Evolutionary conservation across 2,113 vertebrate genomes (phyloP), one percentile per base, ranked within the genome.

Genomic region (Otus sunia): DNA sequence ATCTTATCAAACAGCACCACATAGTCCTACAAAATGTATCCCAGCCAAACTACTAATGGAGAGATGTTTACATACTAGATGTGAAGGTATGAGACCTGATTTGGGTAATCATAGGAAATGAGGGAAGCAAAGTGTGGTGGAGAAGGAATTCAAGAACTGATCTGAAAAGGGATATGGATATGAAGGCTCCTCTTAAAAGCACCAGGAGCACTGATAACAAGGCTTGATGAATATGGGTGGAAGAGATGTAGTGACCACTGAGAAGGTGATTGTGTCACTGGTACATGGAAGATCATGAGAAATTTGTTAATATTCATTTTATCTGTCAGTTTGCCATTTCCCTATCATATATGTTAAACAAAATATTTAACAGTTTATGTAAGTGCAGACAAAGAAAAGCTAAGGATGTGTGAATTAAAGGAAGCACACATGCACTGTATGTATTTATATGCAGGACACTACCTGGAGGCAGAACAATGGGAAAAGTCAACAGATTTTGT

Each of bases 1-100:
- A 94, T 97, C 96, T 96, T 98, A 96, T 95, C 96, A 93, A 94
- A 73, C 64, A 95, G 75, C 80, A 92, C 64, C 89, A 79, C 10
- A 30, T 81, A 95, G 81, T 88, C 95, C 71, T 87, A 94, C 90
- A 88, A 86, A 97, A 95, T 93, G 67, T 75, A 81, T 91, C 85
- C 83, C 19, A 16, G 22, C 60, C 9, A 1, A 96, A 93, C 90
- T 83, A 74, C 89, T 97, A 96, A 97, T 93, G 91, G 94, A 77
- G 80, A 95, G 58, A 82, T 96, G 92, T 97, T 96, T 97, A 95
- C 91, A 75, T 95, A 91, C 32, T 74, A 74, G 90, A 69, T 3
- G 45, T 67, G 80, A 88, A 97, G 52, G 64, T 73, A 26, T 58
- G 43, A 60, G 68, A 81, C 90, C 92, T 71, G n/a, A 71, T 94